phyloP scores from a whole-genome alignment of 2,797 vertebrate species.

The Bradypodion pumilum region DNA sequence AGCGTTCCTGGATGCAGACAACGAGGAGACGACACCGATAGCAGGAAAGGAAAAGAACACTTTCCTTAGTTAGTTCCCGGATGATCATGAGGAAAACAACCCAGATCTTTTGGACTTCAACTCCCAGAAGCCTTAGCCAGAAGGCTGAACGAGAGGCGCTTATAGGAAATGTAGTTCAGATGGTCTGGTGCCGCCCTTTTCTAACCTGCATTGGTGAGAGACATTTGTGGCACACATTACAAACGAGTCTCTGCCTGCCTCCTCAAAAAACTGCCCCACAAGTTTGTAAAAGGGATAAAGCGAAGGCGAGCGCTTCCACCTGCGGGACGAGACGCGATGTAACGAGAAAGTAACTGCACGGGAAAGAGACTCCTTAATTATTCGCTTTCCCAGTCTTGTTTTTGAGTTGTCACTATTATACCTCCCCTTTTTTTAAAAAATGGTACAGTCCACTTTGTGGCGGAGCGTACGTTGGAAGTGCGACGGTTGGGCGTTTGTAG shows the following conservation, averaged over 20 bases:
- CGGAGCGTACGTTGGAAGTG: background rate
- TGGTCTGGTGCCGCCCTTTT: too few relatives aligned
- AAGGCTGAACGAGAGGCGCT: too few relatives aligned
- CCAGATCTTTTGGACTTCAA: too few relatives aligned
- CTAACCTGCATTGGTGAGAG: background rate
- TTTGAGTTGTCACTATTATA: too few relatives aligned
- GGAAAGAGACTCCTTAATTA: background rate
- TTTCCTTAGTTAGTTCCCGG: too few relatives aligned
- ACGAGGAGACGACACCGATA: background rate
- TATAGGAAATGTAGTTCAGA: too few relatives aligned
- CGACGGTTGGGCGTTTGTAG: too few relatives aligned
- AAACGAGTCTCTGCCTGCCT: background rate
- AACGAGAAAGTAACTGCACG: background rate
- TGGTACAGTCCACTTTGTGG: background rate
- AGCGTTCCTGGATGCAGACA: background rate
- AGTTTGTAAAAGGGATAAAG: too few relatives aligned
- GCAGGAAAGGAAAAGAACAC: background rate
- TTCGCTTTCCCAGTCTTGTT: too few relatives aligned
- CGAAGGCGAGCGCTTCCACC: too few relatives aligned
- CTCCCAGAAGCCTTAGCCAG: too few relatives aligned
- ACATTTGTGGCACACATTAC: background rate
- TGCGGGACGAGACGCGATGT: background rate
- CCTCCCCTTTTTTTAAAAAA: background rate
- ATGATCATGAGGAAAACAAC: too few relatives aligned
- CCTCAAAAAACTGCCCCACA: background rate